Base-by-base conservation (phyloP, 2,113 vertebrate genomes). In the Ochotona princeps region DNA sequence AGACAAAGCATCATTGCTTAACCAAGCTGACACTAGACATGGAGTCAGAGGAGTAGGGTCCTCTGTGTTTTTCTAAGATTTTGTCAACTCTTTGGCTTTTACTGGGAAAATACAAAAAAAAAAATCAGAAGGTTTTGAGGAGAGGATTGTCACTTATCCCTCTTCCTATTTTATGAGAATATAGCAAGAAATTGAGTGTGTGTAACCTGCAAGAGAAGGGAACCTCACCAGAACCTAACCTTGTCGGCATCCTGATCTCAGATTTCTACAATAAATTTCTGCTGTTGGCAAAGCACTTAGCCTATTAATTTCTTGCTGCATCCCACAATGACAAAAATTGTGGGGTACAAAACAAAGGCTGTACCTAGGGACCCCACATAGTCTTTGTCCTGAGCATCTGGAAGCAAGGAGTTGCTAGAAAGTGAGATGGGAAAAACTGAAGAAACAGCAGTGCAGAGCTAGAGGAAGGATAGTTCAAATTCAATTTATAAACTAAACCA, bases 11-110 rank as follows among this genome's bases (percentile, higher is more conserved):
- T 0, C 32, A 47, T 32, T n/a, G 2, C 28, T 86, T 78, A 85
- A 44, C n/a, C 18, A 11, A 12, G 15, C 38, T 5, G 21, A 17
- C 14, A 0, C 2, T 26, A 60, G 1, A 0, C 28, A 4, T 1
- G 51, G 4, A 35, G 26, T 28, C 72, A 89, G 10, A 69, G 25
- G 30, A 74, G 8, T 25, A 11, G 7, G 7, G 14, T 66, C 66
- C 20, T 82, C 30, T 69, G 7, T 54, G 66, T 17, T 17, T 90
- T 66, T 51, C 5, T 0, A 63, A 28, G 51, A 60, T 10, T 67
- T 54, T 44, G 18, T 18, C 76, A 83, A 21, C 12, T 15, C 38
- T 82, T 80, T 57, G 35, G 12, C 3, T 92, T 90, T 94, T 63
- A 15, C 57, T 30, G 26, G 51, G 28, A 92, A 35, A 84, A 90